Percentiles rank a stretch among this genome's conserved stretches.
phyloP scores from a whole-genome alignment of 2,113 vertebrate species.

The Barnardius zonarius region DNA sequence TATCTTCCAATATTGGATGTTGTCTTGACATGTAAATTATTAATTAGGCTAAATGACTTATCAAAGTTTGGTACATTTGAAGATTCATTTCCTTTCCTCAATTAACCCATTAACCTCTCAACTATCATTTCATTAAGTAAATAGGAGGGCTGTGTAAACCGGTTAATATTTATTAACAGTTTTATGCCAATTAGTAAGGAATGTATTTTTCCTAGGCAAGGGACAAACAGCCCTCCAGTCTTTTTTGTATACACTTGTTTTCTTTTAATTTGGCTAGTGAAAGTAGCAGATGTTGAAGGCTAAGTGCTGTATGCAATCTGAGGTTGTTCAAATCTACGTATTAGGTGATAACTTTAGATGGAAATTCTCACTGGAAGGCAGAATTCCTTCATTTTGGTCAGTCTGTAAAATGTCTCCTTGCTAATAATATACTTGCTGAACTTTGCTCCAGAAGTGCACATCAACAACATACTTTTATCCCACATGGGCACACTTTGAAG shows the following conservation, averaged over 20 bases:
- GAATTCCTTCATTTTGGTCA: neutral
- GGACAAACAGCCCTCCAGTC: conserved; percentile 23
- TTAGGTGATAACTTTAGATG: neutral
- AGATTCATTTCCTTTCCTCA: conserved; percentile 22
- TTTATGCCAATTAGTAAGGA: conserved; percentile 42
- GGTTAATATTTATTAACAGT: conserved; percentile 49
- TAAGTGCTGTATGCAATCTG: neutral
- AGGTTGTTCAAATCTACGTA: neutral
- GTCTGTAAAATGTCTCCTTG: neutral
- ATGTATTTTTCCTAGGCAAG: conserved; percentile 18
- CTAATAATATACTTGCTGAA: neutral
- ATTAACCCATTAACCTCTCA: conserved; percentile 68
- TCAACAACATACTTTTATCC: neutral
- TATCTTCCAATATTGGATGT: neutral
- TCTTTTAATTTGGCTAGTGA: conserved; percentile 25
- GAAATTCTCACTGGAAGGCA: conserved; percentile 15
- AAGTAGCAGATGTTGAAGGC: conserved; percentile 8
- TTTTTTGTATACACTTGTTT: conserved; percentile 14
- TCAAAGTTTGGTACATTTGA: conserved; percentile 6
- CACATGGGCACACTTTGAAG: neutral
- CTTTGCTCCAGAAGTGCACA: neutral
- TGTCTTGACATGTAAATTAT: conserved; percentile 9
- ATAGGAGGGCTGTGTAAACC: neutral
- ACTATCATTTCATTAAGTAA: conserved; percentile 43
- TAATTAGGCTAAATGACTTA: conserved; percentile 45